Evolutionary conservation across 2,797 vertebrate genomes (phyloP).

Genomic region (Gobio occitaniae): DNA sequence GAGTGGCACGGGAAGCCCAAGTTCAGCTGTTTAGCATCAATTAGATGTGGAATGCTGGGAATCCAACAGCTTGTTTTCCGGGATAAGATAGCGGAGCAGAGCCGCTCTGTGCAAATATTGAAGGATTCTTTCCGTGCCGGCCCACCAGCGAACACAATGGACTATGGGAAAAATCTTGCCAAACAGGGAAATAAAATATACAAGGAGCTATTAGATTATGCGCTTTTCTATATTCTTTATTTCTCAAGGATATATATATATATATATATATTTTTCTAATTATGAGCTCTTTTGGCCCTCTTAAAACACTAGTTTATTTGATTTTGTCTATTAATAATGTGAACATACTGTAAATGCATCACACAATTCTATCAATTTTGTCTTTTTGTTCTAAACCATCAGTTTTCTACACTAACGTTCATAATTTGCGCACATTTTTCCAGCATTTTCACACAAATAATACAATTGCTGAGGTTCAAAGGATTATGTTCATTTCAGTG

Average conservation of each 20-base stretch:
- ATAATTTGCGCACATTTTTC: too few relatives aligned
- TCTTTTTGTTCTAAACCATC: background rate
- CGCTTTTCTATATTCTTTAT: conserved; percentile 32
- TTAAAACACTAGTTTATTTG: background rate
- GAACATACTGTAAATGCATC: background rate
- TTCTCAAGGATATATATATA: background rate
- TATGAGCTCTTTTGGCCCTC: background rate
- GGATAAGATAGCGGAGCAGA: conserved; percentile 78
- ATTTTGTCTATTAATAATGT: background rate
- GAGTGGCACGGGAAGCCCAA: conserved; percentile 49
- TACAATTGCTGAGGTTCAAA: too few relatives aligned
- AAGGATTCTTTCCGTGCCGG: conserved; percentile 78
- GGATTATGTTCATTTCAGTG: too few relatives aligned
- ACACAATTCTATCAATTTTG: background rate
- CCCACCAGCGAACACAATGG: conserved; percentile 70
- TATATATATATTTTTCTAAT: background rate
- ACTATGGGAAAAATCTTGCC: conserved; percentile 76
- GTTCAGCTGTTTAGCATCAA: conserved; percentile 81
- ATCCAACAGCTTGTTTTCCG: conserved; percentile 79
- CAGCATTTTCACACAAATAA: too few relatives aligned
- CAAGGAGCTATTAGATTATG: conserved; percentile 29
- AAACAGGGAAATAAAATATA: conserved; percentile 63
- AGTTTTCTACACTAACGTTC: background rate
- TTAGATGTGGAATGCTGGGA: conserved; percentile 86
- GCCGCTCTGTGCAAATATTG: conserved; percentile 80